Percentiles rank a stretch among this genome's conserved stretches.
These are phyloP conservation scores for Drosophila colorata DNA, from an alignment of 2,888 invertebrate species.

Conservation along the genomic window DNA sequence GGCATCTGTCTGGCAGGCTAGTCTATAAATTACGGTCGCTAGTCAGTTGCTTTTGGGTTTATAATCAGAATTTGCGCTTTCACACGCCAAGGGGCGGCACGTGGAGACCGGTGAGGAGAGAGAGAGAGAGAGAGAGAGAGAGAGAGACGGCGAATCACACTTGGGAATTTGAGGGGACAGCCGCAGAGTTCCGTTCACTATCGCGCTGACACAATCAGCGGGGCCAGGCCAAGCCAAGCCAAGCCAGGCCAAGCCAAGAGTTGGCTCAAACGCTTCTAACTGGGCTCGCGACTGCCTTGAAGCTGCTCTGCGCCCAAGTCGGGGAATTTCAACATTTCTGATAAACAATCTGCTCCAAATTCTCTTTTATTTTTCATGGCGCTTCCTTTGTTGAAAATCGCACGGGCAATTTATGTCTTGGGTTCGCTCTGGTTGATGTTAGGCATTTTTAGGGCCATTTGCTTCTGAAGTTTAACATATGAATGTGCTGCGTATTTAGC, in stretches of 20 bases:
- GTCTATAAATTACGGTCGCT: constrained; percentile 74
- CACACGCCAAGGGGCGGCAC: constrained; percentile 65
- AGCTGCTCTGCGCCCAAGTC: constrained; percentile 12
- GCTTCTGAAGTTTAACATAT: neutral
- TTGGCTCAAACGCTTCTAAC: constrained; percentile 57
- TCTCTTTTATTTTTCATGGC: constrained; percentile 40
- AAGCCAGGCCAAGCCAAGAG: constrained; percentile 30
- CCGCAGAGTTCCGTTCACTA: constrained; percentile 57
- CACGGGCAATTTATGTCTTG: constrained; percentile 48
- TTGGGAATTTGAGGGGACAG: constrained; percentile 41
- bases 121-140: neutral
- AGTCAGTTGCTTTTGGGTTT: constrained; percentile 60
- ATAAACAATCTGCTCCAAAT: constrained; percentile 76
- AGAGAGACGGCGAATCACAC: constrained; percentile 23
- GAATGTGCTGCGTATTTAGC: neutral
- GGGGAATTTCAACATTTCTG: constrained; percentile 41
- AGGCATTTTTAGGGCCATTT: neutral
- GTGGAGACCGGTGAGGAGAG: constrained; percentile 2
- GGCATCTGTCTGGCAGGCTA: constrained; percentile 50
- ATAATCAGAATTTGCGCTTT: constrained; percentile 78
- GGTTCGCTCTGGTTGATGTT: constrained; percentile 22
- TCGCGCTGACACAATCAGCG: constrained; percentile 71
- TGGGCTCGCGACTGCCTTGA: constrained; percentile 44
- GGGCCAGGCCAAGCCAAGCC: constrained; percentile 19
- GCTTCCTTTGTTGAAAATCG: constrained; percentile 64